phyloP scores from a whole-genome alignment of 2,113 vertebrate genomes.

The Pluvialis apricaria region DNA sequence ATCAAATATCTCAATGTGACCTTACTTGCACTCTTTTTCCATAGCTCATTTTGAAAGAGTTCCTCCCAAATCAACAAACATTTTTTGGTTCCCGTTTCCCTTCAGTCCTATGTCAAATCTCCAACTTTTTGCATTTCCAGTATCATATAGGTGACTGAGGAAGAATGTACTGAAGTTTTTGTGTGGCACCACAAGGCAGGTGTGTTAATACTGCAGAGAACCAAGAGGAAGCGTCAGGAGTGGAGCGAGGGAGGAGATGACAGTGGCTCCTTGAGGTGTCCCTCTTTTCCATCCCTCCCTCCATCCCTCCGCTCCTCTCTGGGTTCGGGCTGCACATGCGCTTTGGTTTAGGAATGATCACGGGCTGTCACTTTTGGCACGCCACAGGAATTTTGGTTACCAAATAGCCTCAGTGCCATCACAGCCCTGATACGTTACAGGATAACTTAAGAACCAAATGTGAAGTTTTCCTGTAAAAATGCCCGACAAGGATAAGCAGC shows the following conservation, averaged over 20 bases:
- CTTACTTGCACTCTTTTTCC: not conserved
- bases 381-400: not conserved
- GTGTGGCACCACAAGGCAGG: rapidly evolving
- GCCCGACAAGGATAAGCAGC: rapidly evolving
- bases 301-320: not conserved
- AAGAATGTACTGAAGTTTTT: rapidly evolving
- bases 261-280: not conserved
- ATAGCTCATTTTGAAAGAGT: not conserved
- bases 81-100: not conserved
- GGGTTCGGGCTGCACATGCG: rapidly evolving
- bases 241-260: rapidly evolving
- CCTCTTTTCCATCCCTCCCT: no score
- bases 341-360: no score
- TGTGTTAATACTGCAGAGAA: rapidly evolving
- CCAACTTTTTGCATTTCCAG: rapidly evolving
- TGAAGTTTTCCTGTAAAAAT: not conserved
- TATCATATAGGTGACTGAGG: rapidly evolving
- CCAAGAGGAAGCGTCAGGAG: rapidly evolving
- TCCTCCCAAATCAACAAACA: not conserved
- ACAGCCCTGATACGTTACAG: no score
- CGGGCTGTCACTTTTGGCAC: not conserved
- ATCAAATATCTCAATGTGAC: not conserved
- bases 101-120: not conserved
- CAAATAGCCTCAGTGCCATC: not conserved
- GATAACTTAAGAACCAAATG: no score